Percentiles rank a stretch among this genome's conserved stretches.
phyloP scores from a whole-genome alignment of 2,113 vertebrate genomes.

The Apeltes quadracus region DNA sequence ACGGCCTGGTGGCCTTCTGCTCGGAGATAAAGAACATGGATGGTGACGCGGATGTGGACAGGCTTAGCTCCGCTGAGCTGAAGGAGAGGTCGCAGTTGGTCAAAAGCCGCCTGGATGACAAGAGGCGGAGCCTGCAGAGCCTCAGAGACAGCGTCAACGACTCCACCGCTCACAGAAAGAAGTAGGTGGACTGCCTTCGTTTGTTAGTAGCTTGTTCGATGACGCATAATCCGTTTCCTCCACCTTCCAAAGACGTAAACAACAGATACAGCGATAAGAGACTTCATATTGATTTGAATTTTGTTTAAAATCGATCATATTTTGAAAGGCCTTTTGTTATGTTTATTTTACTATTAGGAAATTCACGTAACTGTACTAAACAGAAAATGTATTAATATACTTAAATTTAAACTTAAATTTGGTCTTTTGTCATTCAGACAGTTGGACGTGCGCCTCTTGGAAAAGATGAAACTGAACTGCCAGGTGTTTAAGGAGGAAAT shows the following conservation, averaged over 20 bases:
- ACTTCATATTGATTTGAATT: neutral
- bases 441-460: constrained; percentile 72
- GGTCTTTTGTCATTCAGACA: constrained; percentile 59
- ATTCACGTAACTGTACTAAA: constrained; percentile 1
- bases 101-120: constrained; percentile 68
- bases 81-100: constrained; percentile 68
- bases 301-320: neutral
- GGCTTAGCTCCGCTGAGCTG: constrained; percentile 55
- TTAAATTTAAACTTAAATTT: constrained; percentile 2
- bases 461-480: constrained; percentile 77
- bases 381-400: neutral
- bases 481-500: constrained; percentile 81
- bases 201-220: constrained; percentile 2
- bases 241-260: neutral
- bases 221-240: neutral
- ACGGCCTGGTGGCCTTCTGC: constrained; percentile 71
- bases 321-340: neutral
- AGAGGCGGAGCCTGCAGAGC: constrained; percentile 59
- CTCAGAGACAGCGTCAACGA: constrained; percentile 65
- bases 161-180: constrained; percentile 59
- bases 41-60: constrained; percentile 49
- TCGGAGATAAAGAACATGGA: constrained; percentile 76
- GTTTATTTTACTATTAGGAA: neutral
- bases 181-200: constrained; percentile 47
- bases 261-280: neutral